Base-by-base conservation (phyloP, 1,140 invertebrate species). In the Pogonognathellus flavescens region DNA sequence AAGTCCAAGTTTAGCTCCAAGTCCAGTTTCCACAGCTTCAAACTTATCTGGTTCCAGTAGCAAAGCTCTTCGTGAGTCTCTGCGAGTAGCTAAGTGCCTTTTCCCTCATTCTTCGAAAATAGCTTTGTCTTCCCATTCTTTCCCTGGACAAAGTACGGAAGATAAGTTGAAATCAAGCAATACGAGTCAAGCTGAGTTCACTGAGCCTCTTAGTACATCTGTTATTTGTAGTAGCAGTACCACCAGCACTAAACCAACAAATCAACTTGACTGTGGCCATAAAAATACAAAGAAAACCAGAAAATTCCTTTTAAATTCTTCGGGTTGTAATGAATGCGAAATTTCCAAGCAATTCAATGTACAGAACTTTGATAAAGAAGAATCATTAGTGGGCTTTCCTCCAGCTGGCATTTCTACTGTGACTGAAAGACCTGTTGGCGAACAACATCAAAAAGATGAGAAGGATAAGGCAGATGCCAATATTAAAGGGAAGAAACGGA, bases 91-190 rank as follows among this genome's bases (percentile, higher is more conserved):
- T 18, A 50, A 53, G 31, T 72, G 50, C 9, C 49, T 84, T 18
- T 53, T 84, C 31, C 83, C 83, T 50, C 6, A 1, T 41, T 52
- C 18, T 31, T 53, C 60, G 50, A 82, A 82, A 82, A 60, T 82
- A n/a, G 16, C 80, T 82, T 82, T 60, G 76, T 20, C 49, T 82
- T 41, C 82, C 16, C n/a, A 83, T 41, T 60, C 41, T n/a, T 60
- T 59, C 18, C 16, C 14, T 50, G 31, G 31, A 41, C 31, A 41
- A 41, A 41, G 31, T 41, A 41, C 31, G 31, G 53, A 60, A 83
- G 57, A 62, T 59, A 59, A 83, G 57, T 49, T 22, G 14, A 60
- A 62, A 13, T 70, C 10, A 49, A 52, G 53, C 25, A 50, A 66
- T 20, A 41, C 41, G 49, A 52, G 49, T 18, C 60, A 70, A 53